Evolutionary conservation across 2,888 invertebrate species (phyloP).

Genomic region (Plagiodera versicolora): DNA sequence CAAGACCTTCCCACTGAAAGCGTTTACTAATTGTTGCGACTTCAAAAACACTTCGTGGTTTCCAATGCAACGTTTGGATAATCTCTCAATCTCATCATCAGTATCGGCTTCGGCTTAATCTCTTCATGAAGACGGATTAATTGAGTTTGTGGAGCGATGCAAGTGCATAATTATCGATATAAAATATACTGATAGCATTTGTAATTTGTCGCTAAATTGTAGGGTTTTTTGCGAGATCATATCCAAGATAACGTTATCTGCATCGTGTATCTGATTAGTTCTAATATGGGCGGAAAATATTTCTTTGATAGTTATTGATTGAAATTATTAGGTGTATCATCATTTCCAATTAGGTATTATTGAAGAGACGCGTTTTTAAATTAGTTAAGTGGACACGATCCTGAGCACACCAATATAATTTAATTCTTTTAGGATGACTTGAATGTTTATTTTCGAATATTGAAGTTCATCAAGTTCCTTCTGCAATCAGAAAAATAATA

Average conservation of each 20-base stretch:
- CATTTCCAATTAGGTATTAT: not conserved
- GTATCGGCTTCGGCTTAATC: not conserved
- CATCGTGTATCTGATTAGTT: constrained; percentile 4
- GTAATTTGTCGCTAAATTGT: constrained; percentile 8
- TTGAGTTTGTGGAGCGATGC: constrained; percentile 1
- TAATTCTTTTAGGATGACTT: too few species aligned
- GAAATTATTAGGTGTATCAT: not conserved
- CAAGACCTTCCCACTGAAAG: too few species aligned
- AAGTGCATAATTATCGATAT: constrained; percentile 8
- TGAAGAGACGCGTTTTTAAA: not conserved
- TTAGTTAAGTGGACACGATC: too few species aligned
- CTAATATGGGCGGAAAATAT: constrained; percentile 11
- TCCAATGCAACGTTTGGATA: too few species aligned
- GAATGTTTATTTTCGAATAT: too few species aligned
- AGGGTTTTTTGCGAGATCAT: not conserved
- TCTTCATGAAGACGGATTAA: constrained; percentile 1
- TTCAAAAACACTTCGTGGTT: not conserved
- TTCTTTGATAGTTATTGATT: constrained; percentile 7
- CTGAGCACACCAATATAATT: too few species aligned
- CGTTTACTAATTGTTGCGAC: too few species aligned
- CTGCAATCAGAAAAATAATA: too few species aligned
- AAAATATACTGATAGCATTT: constrained; percentile 6
- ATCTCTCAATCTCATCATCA: too few species aligned
- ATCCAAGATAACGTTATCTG: constrained; percentile 6
- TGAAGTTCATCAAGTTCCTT: too few species aligned